Conservation (phyloP, 35 echinoderm and acorn worm species). For the Acanthaster planci region DNA sequence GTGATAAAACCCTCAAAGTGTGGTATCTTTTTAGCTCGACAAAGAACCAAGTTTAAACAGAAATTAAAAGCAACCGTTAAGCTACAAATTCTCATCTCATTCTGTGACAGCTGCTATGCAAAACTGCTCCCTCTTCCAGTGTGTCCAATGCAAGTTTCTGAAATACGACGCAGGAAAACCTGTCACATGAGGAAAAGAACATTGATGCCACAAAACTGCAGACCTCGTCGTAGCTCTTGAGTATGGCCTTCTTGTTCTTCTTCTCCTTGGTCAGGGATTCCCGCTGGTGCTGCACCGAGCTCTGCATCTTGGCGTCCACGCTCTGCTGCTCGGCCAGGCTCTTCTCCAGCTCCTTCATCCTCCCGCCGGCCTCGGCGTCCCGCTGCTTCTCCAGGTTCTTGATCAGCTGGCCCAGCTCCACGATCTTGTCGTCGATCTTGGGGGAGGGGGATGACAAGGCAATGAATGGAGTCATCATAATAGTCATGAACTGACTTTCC, state of each 20-base stretch:
- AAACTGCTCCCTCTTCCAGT: too few relatives aligned
- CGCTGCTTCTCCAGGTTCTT: slow-evolving; percentile 73
- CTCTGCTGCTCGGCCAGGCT: slow-evolving; percentile 71
- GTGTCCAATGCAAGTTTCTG: too few relatives aligned
- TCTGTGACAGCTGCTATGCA: too few relatives aligned
- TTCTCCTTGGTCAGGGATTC: slow-evolving; percentile 88
- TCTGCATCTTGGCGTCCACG: slow-evolving; percentile 86
- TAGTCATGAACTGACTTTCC: not conserved
- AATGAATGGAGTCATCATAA: not conserved
- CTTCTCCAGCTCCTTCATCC: slow-evolving; percentile 74
- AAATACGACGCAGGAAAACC: not conserved
- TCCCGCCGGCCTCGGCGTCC: slow-evolving; percentile 82
- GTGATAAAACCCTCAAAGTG: too few relatives aligned
- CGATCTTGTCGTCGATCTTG: slow-evolving; percentile 84
- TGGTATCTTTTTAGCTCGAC: too few relatives aligned
- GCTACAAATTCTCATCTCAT: too few relatives aligned
- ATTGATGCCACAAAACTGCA: not conserved
- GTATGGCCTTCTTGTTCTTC: slow-evolving; percentile 90
- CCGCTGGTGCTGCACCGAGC: slow-evolving; percentile 74
- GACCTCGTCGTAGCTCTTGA: slow-evolving; percentile 92
- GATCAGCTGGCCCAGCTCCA: slow-evolving; percentile 65
- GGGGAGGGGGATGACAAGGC: not conserved
- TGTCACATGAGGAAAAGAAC: not conserved
- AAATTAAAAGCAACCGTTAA: too few relatives aligned
- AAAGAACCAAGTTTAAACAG: too few relatives aligned